Percentiles rank a stretch among this genome's conserved stretches.
Conservation (phyloP, 2,113 vertebrate genomes). For the Sarotherodon lohbergeri region DNA sequence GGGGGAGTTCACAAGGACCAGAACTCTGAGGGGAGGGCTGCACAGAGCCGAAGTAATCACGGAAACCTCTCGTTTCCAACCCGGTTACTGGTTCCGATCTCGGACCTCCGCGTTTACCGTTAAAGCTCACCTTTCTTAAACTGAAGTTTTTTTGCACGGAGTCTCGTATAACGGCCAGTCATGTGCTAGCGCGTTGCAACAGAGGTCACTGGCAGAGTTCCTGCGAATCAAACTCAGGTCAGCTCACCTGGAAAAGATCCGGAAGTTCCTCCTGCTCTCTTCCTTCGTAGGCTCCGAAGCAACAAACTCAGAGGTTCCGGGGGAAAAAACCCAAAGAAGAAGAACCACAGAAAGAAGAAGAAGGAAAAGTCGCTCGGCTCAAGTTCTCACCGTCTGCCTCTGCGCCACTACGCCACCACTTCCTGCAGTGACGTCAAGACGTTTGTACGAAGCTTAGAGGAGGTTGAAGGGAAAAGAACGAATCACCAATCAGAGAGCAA, state of each 20-base stretch:
- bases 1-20: neutral
- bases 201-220: slow-evolving; percentile 19
- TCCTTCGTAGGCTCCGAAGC: neutral
- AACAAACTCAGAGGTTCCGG: neutral
- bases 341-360: neutral
- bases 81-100: neutral
- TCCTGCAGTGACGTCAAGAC: slow-evolving; percentile 11
- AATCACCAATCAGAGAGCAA: neutral
- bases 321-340: neutral
- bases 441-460: neutral
- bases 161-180: neutral
- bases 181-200: neutral
- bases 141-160: accelerated
- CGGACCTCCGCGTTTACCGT: neutral
- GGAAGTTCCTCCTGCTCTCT: neutral
- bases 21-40: neutral
- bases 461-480: neutral
- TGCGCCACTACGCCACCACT: neutral
- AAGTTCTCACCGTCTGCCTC: neutral
- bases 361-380: neutral
- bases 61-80: neutral
- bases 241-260: slow-evolving; percentile 1
- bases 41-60: neutral
- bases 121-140: neutral
- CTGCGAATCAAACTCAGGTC: neutral